Conservation (phyloP, 92 coral and sea anemone genomes). For the Porites rus region DNA sequence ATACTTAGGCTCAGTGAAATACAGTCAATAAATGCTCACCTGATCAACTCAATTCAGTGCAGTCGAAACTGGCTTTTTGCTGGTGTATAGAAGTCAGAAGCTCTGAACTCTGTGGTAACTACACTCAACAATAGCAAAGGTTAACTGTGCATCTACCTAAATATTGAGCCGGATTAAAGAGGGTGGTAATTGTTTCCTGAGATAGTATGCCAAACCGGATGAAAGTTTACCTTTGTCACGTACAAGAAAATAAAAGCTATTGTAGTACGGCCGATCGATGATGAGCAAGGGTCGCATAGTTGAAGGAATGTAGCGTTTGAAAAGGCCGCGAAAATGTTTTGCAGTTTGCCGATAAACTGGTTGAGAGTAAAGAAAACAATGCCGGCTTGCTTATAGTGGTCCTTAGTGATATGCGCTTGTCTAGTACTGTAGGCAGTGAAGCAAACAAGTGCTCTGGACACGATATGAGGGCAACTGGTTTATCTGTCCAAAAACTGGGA, state of each 20-base stretch:
- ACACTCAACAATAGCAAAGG: no score
- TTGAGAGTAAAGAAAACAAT: background rate
- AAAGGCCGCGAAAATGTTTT: conserved; percentile 17
- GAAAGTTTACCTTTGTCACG: conserved; percentile 11
- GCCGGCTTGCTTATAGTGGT: conserved; percentile 6
- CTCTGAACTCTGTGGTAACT: no score
- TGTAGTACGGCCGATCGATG: background rate
- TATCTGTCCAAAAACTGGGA: conserved; percentile 21
- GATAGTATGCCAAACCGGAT: conserved; percentile 9
- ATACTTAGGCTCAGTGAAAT: no score
- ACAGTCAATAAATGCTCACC: no score
- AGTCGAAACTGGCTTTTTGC: no score
- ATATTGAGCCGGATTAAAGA: no score
- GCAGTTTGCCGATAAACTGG: conserved; percentile 15
- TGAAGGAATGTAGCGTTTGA: background rate
- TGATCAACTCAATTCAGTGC: no score
- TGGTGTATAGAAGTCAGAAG: no score
- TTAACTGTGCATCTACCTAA: no score
- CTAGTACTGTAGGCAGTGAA: background rate
- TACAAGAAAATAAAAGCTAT: background rate
- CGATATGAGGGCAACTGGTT: background rate
- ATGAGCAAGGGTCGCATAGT: background rate
- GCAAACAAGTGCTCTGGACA: conserved; percentile 18
- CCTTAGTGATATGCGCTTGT: background rate
- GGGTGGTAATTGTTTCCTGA: conserved; percentile 14